Conservation (phyloP, 2,113 vertebrate species). For the Dipodomys ordii region DNA sequence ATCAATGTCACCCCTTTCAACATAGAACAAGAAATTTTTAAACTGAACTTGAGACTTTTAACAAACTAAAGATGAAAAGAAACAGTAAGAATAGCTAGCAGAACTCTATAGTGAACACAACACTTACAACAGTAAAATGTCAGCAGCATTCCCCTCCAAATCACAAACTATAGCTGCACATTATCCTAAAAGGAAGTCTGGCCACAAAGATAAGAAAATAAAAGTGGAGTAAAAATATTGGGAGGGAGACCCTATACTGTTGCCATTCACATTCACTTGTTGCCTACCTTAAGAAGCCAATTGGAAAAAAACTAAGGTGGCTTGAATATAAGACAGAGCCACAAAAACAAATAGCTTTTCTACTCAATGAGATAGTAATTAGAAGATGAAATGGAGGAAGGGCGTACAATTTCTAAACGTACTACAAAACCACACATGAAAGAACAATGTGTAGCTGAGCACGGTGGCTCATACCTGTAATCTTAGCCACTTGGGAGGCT, state of each 20-base stretch:
- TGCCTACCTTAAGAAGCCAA: conserved; percentile 3
- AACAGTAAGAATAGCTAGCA: neutral
- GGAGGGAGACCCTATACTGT: neutral
- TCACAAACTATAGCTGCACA: neutral
- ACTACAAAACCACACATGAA: too few relatives aligned
- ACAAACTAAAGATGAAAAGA: conserved; percentile 44
- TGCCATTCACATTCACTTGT: conserved; percentile 26
- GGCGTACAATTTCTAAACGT: neutral
- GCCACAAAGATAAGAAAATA: neutral
- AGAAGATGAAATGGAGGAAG: neutral
- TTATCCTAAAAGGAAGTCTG: conserved; percentile 19
- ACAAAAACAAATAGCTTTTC: conserved; percentile 15
- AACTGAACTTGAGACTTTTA: conserved; percentile 53
- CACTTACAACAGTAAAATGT: neutral
- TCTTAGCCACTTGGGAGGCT: too few relatives aligned
- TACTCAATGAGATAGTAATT: neutral
- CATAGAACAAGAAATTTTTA: neutral
- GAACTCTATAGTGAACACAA: conserved; percentile 9
- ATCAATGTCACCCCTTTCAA: too few relatives aligned
- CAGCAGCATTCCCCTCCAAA: conserved; percentile 13
- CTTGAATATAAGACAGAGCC: conserved; percentile 16
- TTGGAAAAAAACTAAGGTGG: neutral
- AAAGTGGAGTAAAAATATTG: neutral
- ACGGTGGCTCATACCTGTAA: too few relatives aligned
- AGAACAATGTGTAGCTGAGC: too few relatives aligned